These are phyloP conservation scores for Aproaerema taeniolella DNA, from an alignment of 2,888 invertebrate genomes.

Conservation along the genomic window DNA sequence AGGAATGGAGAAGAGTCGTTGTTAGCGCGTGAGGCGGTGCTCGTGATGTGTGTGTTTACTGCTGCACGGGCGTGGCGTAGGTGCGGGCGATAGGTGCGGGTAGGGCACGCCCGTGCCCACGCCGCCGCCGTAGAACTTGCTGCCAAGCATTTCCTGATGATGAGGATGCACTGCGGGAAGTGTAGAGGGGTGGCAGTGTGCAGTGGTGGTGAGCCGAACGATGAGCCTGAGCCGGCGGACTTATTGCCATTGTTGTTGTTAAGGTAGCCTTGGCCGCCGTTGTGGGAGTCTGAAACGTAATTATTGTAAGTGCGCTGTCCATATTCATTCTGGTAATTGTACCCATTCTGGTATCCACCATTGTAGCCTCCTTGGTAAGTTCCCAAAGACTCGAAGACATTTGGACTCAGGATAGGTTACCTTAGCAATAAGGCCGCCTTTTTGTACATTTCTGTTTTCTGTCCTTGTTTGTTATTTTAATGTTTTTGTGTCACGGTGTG, in stretches of 20 bases:
- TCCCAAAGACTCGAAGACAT: conserved; percentile 76
- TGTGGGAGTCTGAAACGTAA: conserved; percentile 44
- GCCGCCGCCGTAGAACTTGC: conserved; percentile 78
- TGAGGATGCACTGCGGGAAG: conserved; percentile 70
- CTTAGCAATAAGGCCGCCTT: too few species aligned
- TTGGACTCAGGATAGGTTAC: conserved; percentile 77
- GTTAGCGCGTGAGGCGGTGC: not conserved
- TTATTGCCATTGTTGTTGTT: conserved; percentile 58
- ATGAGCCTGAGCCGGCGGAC: conserved; percentile 60
- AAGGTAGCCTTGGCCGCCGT: conserved; percentile 60
- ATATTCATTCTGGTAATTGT: conserved; percentile 66
- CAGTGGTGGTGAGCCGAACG: conserved; percentile 71
- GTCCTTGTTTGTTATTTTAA: too few species aligned
- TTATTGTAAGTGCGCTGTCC: conserved; percentile 63
- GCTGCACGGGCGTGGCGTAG: conserved; percentile 84
- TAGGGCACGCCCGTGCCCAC: conserved; percentile 79
- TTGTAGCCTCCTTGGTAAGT: conserved; percentile 75
- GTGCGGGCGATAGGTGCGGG: conserved; percentile 78
- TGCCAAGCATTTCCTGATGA: conserved; percentile 71
- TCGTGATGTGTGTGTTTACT: too few species aligned
- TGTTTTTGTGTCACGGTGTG: too few species aligned
- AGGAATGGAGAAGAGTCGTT: not conserved
- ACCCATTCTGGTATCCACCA: conserved; percentile 71
- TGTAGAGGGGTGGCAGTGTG: conserved; percentile 66
- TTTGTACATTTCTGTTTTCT: too few species aligned